A percentile compares a stretch with the other conserved stretches of the same genome.
These are phyloP conservation scores for Phyllostomus discolor DNA, from an alignment of 2,113 vertebrate genomes.

Conservation along the genomic window DNA sequence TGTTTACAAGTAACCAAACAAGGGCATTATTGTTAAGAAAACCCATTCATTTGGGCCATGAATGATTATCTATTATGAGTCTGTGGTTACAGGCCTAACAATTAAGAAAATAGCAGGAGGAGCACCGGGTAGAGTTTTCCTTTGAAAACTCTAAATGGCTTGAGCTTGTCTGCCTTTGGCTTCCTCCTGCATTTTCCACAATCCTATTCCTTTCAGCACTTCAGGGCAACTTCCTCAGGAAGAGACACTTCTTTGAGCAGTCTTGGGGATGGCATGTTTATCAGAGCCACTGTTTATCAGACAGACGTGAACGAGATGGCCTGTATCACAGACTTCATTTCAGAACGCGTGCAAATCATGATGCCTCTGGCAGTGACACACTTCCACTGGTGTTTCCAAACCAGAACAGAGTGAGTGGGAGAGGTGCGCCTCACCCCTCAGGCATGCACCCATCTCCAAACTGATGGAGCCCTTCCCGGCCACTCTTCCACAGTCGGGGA, in stretches of 20 bases:
- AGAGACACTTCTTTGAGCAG: neutral
- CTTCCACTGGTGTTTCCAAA: neutral
- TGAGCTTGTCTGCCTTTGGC: neutral
- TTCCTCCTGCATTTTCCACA: conserved; percentile 46
- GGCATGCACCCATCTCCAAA: neutral
- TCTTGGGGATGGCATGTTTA: neutral
- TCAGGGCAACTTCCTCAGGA: neutral
- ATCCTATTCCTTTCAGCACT: neutral
- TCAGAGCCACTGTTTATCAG: neutral
- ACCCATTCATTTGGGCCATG: conserved; percentile 62
- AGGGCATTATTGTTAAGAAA: conserved; percentile 53
- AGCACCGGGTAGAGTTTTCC: conserved; percentile 53
- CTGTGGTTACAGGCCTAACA: conserved; percentile 43
- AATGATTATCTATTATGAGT: conserved; percentile 65
- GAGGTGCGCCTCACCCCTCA: neutral
- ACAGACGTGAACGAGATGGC: neutral
- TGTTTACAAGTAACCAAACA: conserved; percentile 55
- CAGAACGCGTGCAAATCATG: neutral
- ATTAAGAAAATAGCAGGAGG: conserved; percentile 46
- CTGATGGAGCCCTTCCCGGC: neutral
- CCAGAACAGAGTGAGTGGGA: neutral
- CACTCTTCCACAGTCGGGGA: neutral
- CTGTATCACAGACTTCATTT: conserved; percentile 20
- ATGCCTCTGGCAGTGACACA: neutral
- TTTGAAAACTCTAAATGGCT: conserved; percentile 55